Evolutionary conservation across 2,888 invertebrate species (phyloP), one percentile per base, ranked within the genome.

Genomic region (Epinotia ramella): DNA sequence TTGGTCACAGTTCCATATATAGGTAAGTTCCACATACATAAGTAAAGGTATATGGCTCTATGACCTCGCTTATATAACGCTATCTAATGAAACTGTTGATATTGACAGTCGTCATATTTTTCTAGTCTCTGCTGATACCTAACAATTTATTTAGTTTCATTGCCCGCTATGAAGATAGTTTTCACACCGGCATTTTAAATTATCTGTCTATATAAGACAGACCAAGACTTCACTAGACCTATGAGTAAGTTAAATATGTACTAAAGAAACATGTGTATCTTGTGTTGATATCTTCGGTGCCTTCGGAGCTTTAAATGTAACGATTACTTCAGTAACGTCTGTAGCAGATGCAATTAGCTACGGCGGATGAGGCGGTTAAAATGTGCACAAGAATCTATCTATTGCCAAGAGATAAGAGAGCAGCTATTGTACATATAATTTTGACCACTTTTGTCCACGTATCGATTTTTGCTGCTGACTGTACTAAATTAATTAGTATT

Each of bases 241-340:
- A 49, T 49, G 13, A 49, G 16, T 16, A 49, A 16, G 16, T 16
- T 49, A 13, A 46, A 4, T 46, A n/a, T n/a, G n/a, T n/a, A 46
- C 12, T 46, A 46, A 46, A 46, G 12, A 49, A 53, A 53, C n/a
- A 53, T n/a, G 4, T 44, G 63, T 44, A 0, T 63, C 18, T 63
- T 63, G 40, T 33, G 9, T 53, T 66, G n/a, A 0, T 28, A 63
- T 40, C 33, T 63, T 56, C 18, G 72, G 64, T 72, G 72, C 72
- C n/a, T 72, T 57, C 16, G 56, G 56, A 72, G 72, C 64, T 72
- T 72, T 72, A 72, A 71, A 72, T 9, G 56, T 46, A 46, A 56
- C 12, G 53, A 53, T 49, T 49, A 49, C 13, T 53, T n/a, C n/a
- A 7, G 53, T 53, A 6, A 7, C 49, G 5, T 49, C 5, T 5